Percentiles rank a stretch among this genome's conserved stretches.
Evolutionary conservation across 92 coral and sea anemone genomes (phyloP).

Genomic region (Ricordea florida): DNA sequence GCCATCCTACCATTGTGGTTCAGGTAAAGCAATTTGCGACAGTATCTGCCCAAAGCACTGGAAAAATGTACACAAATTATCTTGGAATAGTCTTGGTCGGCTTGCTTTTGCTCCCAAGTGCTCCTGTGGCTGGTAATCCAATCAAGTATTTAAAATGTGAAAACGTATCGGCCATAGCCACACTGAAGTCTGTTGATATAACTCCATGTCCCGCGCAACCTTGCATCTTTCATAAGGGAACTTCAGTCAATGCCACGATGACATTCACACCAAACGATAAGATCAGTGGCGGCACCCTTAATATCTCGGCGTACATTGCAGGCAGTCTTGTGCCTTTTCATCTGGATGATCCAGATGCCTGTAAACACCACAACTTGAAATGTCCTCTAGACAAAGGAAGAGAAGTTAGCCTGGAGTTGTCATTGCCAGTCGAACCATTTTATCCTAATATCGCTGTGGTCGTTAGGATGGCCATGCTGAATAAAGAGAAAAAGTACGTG

Average conservation of each 20-base stretch:
- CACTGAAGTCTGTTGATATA: background rate
- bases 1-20: too few species aligned
- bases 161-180: background rate
- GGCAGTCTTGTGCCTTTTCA: conserved; percentile 4
- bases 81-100: background rate
- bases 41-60: too few species aligned
- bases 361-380: conserved; percentile 20
- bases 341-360: conserved; percentile 19
- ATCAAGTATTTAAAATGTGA: background rate
- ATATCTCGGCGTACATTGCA: background rate
- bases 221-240: conserved; percentile 43
- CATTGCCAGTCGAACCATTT: background rate
- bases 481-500: background rate
- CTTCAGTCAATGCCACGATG: conserved; percentile 28
- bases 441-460: conserved; percentile 13
- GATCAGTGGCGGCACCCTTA: conserved; percentile 15
- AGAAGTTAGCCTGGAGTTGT: background rate
- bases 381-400: conserved; percentile 51
- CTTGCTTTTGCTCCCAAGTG: background rate
- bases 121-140: background rate
- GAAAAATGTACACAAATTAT: background rate
- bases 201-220: conserved; percentile 40
- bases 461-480: conserved; percentile 2
- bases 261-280: conserved; percentile 25
- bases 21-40: too few species aligned